Conservation (phyloP, 2,797 vertebrate genomes). For the Falco peregrinus region DNA sequence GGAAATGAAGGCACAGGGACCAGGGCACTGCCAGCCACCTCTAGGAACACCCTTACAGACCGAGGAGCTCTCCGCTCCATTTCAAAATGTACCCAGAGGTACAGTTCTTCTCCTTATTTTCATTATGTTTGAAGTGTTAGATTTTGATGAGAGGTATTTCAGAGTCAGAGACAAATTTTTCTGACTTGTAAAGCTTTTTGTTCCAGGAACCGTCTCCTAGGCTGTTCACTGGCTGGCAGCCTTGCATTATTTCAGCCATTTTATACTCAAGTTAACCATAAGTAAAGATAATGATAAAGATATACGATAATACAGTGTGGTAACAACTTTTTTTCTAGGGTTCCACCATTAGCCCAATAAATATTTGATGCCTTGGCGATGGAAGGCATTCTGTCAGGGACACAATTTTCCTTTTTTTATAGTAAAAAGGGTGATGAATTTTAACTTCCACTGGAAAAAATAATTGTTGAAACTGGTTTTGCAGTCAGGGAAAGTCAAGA, state of each 20-base stretch:
- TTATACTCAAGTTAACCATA: background rate
- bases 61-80: background rate
- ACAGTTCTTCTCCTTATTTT: background rate
- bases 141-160: background rate
- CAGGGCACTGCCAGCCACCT: fast-evolving
- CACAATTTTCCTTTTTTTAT: background rate
- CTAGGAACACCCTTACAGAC: background rate
- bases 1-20: background rate
- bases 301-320: background rate
- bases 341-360: background rate
- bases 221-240: background rate
- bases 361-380: background rate
- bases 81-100: background rate
- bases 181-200: background rate
- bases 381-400: background rate
- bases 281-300: background rate
- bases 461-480: background rate
- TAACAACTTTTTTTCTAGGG: background rate
- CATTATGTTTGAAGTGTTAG: background rate
- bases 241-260: background rate
- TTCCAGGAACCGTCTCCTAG: background rate
- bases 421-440: background rate
- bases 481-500: background rate
- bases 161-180: background rate
- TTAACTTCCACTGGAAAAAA: background rate